Base-by-base conservation (phyloP, 1,140 invertebrate species). In the Lucilia cuprina region DNA sequence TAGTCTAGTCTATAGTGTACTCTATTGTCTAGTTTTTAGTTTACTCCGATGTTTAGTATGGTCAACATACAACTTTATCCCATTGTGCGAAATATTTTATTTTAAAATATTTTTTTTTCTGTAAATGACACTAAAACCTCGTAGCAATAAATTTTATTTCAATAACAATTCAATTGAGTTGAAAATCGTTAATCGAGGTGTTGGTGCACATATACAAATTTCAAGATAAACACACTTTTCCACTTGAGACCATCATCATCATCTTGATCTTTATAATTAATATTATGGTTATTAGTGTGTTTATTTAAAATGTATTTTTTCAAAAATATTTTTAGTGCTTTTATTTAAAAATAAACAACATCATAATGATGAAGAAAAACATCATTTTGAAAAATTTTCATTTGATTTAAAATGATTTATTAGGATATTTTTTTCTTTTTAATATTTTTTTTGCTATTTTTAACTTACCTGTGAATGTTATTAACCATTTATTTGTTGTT, bases 381-480 rank as follows among this genome's bases (percentile, higher is more conserved):
- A 41, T 41, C 41, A 41, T 41, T 41, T 7, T 10, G 41, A 41
- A 41, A 7, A 41, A 8, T 41, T 41, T 41, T 41, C 10, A 41
- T 41, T 41, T 41, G 41, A 41, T 41, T 41, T 41, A 41, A 8
- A 7, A 41, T 41, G 41, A 41, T 55, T 55, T 55, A 55, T 55
- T 55, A 55, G 17, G 17, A 55, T 55, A 17, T 55, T 55, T 55
- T 17, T 55, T 12, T 17, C 4, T 30, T 30, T 30, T 3, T 30
- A 13, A 41, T 41, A 41, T 30, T 30, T 30, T 30, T 30, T 30
- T 1, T 41, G 41, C 5, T 12, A 14, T 55, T 55, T 80, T 50
- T 19, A 80, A 80, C 77, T 80, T 80, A 80, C 77, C 77, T 80
- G 41, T 50, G n/a, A 49, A 50, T 80, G 77, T 80, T 80, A 80